Base-by-base conservation (phyloP, 1,140 invertebrate species). In the Listronotus oregonensis region DNA sequence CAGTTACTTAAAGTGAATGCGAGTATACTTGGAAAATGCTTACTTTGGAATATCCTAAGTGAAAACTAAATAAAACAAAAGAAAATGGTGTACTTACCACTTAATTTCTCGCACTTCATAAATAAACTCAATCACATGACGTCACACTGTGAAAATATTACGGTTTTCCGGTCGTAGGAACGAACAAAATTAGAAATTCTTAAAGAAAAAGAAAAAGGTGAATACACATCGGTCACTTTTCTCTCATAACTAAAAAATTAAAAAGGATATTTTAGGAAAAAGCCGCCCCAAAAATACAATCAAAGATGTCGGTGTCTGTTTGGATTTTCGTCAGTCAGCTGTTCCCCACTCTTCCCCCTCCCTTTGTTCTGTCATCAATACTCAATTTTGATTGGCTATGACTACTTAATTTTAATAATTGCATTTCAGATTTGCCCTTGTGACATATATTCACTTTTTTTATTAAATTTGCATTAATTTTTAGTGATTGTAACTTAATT, bases 81-180 rank as follows among this genome's bases (percentile, higher is more conserved):
- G 37, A 61, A 50, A 61, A 47, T 51, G 12, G 46, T 32, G 31
- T 63, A 68, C 64, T 68, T 70, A 70, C 68, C 66, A 72, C 56
- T 66, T 64, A 62, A 71, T 44, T 62, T 64, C 57, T 66, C 50
- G 67, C 56, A 68, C 69, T 66, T 69, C 69, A 73, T 69, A 57
- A 56, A 65, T 42, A 64, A 71, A 71, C 67, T 67, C 71, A 69
- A 73, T 73, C 72, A 71, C 67, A 73, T 73, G 72, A 73, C 72
- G 72, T 73, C 72, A 73, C 70, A 54, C 44, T 47, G 39, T 52
- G 43, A 63, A 64, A 71, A 66, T 66, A 64, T 56, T 60, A 60
- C 39, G 27, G 44, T 68, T 62, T 68, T 63, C 63, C 52, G n/a
- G 14, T 14, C 18, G 32, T 43, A 10, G 12, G n/a, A 65, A 56